Evolutionary conservation across 2,888 invertebrate species (phyloP).

Genomic region (Agrochola circellaris): DNA sequence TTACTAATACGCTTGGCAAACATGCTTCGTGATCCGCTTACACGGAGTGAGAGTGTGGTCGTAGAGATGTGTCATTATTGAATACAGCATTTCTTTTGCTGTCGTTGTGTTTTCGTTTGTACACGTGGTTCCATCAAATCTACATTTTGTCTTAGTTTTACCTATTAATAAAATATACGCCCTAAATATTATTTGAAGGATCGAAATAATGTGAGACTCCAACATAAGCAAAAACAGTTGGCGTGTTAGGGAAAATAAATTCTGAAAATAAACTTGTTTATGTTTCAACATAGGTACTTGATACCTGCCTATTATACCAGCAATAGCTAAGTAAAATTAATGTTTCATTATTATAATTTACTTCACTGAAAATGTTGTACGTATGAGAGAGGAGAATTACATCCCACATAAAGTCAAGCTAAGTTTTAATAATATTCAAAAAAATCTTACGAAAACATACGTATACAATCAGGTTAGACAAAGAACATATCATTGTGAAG

Average conservation of each 20-base stretch:
- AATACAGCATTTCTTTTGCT: constrained; percentile 42
- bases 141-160: not conserved
- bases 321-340: not conserved
- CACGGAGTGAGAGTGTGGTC: constrained; percentile 70
- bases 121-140: not conserved
- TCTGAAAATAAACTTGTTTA: not conserved
- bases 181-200: too few species aligned
- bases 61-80: constrained; percentile 69
- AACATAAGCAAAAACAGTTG: not conserved
- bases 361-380: not conserved
- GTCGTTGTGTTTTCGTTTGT: not conserved
- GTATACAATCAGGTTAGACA: constrained; percentile 38
- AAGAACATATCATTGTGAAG: constrained; percentile 52
- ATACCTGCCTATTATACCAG: not conserved
- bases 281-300: not conserved
- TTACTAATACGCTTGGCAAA: constrained; percentile 83
- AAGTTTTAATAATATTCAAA: too few species aligned
- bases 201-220: not conserved
- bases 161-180: too few species aligned
- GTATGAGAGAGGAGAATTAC: constrained; percentile 3
- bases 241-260: not conserved
- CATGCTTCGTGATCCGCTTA: constrained; percentile 82
- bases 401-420: too few species aligned
- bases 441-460: not conserved
- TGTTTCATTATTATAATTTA: not conserved